A percentile compares a stretch with the other conserved stretches of the same genome.
phyloP scores from a whole-genome alignment of 2,888 invertebrate genomes.

The Caradrina kadenii region DNA sequence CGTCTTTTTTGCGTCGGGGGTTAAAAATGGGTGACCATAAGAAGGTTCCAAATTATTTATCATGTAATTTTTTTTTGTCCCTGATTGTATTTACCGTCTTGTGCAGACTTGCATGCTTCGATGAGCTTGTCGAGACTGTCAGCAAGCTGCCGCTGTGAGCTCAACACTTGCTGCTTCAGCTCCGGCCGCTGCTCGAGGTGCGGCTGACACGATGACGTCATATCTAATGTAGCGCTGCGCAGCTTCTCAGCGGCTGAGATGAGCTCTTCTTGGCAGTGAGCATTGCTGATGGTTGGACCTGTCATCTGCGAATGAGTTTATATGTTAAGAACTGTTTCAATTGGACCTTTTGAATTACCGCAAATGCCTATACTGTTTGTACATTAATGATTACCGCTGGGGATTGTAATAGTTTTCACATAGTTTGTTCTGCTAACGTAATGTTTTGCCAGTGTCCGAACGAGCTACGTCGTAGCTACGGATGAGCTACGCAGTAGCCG shows the following conservation, averaged over 20 bases:
- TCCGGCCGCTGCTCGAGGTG: slow-evolving; percentile 49
- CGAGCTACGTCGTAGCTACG: too few relatives aligned
- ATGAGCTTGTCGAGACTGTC: slow-evolving; percentile 60
- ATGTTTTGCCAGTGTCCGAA: too few relatives aligned
- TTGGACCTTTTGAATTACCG: too few relatives aligned
- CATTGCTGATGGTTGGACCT: slow-evolving; percentile 61
- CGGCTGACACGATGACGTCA: slow-evolving; percentile 53
- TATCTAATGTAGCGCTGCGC: slow-evolving; percentile 53
- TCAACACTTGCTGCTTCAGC: slow-evolving; percentile 25
- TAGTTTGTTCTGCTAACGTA: too few relatives aligned
- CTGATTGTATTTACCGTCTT: slow-evolving; percentile 20
- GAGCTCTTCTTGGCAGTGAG: slow-evolving; percentile 64
- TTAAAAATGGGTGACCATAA: too few relatives aligned
- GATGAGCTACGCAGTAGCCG: too few relatives aligned
- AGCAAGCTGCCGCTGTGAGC: slow-evolving; percentile 45
- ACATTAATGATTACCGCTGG: too few relatives aligned
- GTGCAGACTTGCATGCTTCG: slow-evolving; percentile 52
- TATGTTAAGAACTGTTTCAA: not conserved
- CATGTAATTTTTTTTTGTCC: not conserved
- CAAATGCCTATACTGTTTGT: too few relatives aligned
- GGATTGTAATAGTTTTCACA: too few relatives aligned
- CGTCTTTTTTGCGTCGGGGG: too few relatives aligned
- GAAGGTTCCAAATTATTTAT: too few relatives aligned
- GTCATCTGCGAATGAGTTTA: slow-evolving; percentile 62
- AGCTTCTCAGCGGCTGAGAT: slow-evolving; percentile 63